Evolutionary conservation across 2,797 vertebrate species (phyloP), one percentile per base, ranked within the genome.

Genomic region (Spondyliosoma cantharus): DNA sequence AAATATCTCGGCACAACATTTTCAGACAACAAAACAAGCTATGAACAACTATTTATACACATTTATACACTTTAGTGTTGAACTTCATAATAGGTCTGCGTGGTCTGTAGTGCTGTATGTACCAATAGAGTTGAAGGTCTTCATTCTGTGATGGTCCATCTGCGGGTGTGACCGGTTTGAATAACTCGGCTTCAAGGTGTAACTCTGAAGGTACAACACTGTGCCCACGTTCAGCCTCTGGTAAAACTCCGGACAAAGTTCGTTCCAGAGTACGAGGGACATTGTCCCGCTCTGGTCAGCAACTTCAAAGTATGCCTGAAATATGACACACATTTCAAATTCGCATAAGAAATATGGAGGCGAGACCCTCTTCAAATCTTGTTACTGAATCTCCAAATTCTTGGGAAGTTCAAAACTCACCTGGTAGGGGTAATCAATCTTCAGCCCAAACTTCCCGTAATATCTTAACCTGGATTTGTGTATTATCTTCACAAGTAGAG

Each of bases 231-330:
- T 91, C 66, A 99, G 80, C 24, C 91, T 94, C 87, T 95, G 95
- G 86, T 96, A 99, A 95, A 96, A 99, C 50, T 97, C 94, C 1
- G 93, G 95, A 90, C 97, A 99, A 45, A 98, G 85, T 0, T 96
- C 94, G 9, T 97, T 98, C 97, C 97, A 99, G 73, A 99, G 92
- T 81, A 98, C 97, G 59, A 97, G 92, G 1, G 97, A 96, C 94
- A 96, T 96, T 48, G 93, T 95, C 63, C 97, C 97, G 32, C 96
- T 97, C 90, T 94, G 94, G 93, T 99, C 97, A 60, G 97, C 97
- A 65, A 99, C 96, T 93, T 97, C 97, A 88, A 97, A 96, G 88
- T 97, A 97, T 3, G 95, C 96, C 97, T 98, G 87, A 69, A 84
- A 91, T 19, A 80, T 53, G 29, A 46, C 49, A 70, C 58, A 49